These are phyloP conservation scores for Synanthedon myopaeformis DNA, from an alignment of 2,888 invertebrate species.

Conservation along the genomic window DNA sequence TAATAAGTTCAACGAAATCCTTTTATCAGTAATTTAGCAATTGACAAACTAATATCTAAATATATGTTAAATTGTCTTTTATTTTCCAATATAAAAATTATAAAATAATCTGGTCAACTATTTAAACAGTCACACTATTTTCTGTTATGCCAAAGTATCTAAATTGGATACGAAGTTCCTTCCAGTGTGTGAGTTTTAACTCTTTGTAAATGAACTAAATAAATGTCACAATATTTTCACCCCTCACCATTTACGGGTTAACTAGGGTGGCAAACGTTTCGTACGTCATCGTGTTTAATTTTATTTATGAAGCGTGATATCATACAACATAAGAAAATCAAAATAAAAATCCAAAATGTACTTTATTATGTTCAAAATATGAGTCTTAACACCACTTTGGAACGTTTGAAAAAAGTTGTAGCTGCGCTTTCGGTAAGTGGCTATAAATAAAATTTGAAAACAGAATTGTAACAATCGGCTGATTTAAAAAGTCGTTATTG, in stretches of 20 bases:
- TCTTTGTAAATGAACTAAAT: conserved; percentile 15
- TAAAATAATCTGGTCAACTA: too few relatives aligned
- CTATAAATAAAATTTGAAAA: conserved; percentile 38
- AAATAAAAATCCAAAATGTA: background rate
- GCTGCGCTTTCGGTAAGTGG: conserved; percentile 13
- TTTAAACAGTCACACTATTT: too few relatives aligned
- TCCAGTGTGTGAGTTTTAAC: conserved; percentile 12
- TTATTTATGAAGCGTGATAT: conserved; percentile 63
- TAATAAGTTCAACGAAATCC: too few relatives aligned
- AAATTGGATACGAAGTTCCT: too few relatives aligned
- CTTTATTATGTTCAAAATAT: conserved; percentile 2
- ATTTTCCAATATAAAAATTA: too few relatives aligned
- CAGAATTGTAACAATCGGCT: conserved; percentile 49
- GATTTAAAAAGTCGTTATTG: conserved; percentile 40
- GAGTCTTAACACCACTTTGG: conserved; percentile 1
- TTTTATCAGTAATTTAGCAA: too few relatives aligned
- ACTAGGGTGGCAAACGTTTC: conserved; percentile 47
- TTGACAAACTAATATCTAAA: too few relatives aligned
- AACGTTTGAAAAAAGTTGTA: background rate
- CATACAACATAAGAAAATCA: too few relatives aligned
- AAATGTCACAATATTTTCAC: conserved; percentile 61
- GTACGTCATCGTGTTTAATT: conserved; percentile 48
- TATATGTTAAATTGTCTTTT: too few relatives aligned
- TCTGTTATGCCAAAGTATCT: too few relatives aligned
- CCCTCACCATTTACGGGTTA: conserved; percentile 47